A percentile compares a stretch with the other conserved stretches of the same genome.
phyloP scores from a whole-genome alignment of 2,888 invertebrate genomes.

The Cephalotes varians region DNA sequence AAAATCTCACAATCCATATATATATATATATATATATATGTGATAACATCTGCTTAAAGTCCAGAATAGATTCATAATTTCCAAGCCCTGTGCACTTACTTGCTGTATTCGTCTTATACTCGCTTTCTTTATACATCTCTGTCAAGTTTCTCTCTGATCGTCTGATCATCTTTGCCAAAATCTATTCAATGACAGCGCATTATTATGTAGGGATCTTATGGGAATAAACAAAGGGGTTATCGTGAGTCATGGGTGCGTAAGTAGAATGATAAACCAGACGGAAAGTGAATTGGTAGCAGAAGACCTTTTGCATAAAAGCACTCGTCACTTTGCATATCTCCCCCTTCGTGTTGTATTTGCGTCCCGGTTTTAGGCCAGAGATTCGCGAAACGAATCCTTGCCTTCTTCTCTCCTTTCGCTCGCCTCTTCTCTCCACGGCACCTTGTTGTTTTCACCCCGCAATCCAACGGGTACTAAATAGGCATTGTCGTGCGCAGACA shows the following conservation, averaged over 20 bases:
- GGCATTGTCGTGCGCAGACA: constrained; percentile 48
- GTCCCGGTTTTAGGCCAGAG: constrained; percentile 69
- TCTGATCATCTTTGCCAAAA: constrained; percentile 14
- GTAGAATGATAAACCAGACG: constrained; percentile 71
- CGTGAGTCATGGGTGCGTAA: constrained; percentile 48
- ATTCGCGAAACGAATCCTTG: constrained; percentile 66
- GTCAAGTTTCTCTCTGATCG: constrained; percentile 1
- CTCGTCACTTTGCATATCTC: constrained; percentile 79
- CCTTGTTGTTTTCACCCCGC: constrained; percentile 38
- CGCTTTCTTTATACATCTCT: neutral
- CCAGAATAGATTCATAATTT: neutral
- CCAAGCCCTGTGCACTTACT: neutral
- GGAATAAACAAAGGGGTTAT: constrained; percentile 69
- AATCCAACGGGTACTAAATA: constrained; percentile 52
- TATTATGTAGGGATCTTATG: constrained; percentile 35
- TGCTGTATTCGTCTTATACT: neutral
- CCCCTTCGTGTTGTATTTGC: constrained; percentile 68
- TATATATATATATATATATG: no score
- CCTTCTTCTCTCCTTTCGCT: constrained; percentile 35
- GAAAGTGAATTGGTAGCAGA: constrained; percentile 80
- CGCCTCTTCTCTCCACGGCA: neutral
- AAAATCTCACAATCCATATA: neutral
- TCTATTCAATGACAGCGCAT: neutral
- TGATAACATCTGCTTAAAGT: neutral
- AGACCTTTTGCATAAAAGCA: constrained; percentile 80